A percentile compares a stretch with the other conserved stretches of the same genome.
These are phyloP conservation scores for Aspidiotus destructor DNA, from an alignment of 2,888 invertebrate genomes.

Conservation along the genomic window DNA sequence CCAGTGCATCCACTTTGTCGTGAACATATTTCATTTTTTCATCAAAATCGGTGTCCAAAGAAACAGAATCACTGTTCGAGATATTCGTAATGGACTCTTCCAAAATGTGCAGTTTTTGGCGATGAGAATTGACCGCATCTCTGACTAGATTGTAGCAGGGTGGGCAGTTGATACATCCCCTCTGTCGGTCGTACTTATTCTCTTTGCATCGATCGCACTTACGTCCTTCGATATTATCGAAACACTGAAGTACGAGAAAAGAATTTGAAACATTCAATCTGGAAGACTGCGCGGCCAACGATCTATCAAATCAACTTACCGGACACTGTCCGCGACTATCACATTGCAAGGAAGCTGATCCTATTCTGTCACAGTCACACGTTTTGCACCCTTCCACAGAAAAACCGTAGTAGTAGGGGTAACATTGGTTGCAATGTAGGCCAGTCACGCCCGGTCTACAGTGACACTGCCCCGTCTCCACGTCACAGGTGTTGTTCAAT, in stretches of 20 bases:
- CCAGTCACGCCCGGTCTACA: constrained; percentile 81
- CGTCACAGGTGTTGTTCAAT: constrained; percentile 56
- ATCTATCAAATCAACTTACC: constrained; percentile 40
- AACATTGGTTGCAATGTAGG: constrained; percentile 47
- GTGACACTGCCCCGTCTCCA: constrained; percentile 73
- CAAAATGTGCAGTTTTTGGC: constrained; percentile 61
- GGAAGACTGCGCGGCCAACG: too few species aligned
- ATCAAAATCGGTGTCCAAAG: constrained; percentile 85
- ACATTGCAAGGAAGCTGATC: constrained; percentile 81
- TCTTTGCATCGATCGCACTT: constrained; percentile 94
- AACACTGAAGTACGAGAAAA: constrained; percentile 41
- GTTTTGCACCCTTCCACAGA: constrained; percentile 66
- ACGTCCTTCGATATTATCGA: constrained; percentile 84
- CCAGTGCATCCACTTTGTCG: constrained; percentile 61
- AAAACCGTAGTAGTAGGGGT: constrained; percentile 68
- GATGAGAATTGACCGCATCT: constrained; percentile 68
- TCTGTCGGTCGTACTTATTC: constrained; percentile 84
- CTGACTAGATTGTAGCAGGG: constrained; percentile 92
- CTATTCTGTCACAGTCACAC: constrained; percentile 83
- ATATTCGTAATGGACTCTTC: constrained; percentile 72
- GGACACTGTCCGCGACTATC: constrained; percentile 78
- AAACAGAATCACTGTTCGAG: constrained; percentile 82
- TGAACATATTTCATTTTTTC: constrained; percentile 67
- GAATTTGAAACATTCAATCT: constrained; percentile 4
- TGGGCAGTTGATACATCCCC: constrained; percentile 83